Evolutionary conservation across 2,113 vertebrate species (phyloP).

Genomic region (Oryzias celebensis): DNA sequence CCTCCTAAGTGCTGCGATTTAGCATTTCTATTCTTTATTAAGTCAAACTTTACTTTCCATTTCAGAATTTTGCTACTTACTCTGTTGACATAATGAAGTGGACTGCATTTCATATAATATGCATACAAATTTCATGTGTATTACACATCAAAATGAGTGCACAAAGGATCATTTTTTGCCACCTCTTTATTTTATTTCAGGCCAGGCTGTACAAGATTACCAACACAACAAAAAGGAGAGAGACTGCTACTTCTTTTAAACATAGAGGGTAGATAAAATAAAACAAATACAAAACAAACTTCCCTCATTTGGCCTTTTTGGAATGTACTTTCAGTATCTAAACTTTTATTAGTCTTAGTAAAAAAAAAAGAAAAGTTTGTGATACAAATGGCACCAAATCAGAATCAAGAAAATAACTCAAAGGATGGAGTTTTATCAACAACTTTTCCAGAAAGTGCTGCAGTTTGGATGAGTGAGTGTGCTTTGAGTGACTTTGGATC

Average conservation of each 20-base stretch:
- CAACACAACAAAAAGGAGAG: slow-evolving; percentile 26
- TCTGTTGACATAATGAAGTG: too few relatives aligned
- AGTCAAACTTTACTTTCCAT: too few relatives aligned
- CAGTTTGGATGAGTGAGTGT: slow-evolving; percentile 16
- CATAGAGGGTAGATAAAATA: slow-evolving; percentile 6
- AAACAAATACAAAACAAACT: slow-evolving; percentile 4
- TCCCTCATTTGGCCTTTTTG: slow-evolving; percentile 38
- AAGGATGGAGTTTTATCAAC: slow-evolving; percentile 7
- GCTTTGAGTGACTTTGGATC: not conserved
- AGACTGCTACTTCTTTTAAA: slow-evolving; percentile 20
- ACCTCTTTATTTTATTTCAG: slow-evolving; percentile 30
- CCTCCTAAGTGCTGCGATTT: too few relatives aligned
- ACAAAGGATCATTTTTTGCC: slow-evolving; percentile 11
- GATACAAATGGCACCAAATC: slow-evolving; percentile 59
- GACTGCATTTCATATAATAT: too few relatives aligned
- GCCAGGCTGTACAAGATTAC: slow-evolving; percentile 21
- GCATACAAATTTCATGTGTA: not conserved
- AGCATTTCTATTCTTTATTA: too few relatives aligned
- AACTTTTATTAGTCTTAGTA: slow-evolving; percentile 32
- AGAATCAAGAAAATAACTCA: slow-evolving; percentile 43
- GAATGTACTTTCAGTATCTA: slow-evolving; percentile 24
- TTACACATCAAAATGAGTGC: not conserved
- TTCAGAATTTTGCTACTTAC: too few relatives aligned
- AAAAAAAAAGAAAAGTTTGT: slow-evolving; percentile 40
- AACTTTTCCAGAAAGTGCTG: slow-evolving; percentile 37